Conservation (phyloP, 2,113 vertebrate genomes). For the Cyanoramphus novaezelandiae region DNA sequence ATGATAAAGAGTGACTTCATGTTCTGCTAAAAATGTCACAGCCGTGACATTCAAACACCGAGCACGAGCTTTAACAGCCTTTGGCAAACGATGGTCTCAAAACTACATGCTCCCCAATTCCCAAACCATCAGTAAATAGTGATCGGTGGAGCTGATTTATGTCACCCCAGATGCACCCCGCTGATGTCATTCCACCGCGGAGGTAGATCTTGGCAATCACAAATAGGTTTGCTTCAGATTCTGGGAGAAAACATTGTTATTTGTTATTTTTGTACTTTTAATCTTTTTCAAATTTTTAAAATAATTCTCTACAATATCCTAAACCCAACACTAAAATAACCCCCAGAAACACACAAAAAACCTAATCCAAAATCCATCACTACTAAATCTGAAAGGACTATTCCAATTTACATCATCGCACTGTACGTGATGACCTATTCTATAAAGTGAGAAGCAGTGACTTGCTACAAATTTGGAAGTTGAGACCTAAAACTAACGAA, state of each 20-base stretch:
- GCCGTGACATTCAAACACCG: background rate
- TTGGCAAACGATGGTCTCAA: background rate
- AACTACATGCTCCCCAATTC: background rate
- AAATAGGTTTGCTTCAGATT: background rate
- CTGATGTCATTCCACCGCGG: background rate
- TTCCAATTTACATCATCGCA: background rate
- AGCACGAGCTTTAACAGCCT: background rate
- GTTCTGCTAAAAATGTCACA: background rate
- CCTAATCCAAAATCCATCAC: background rate
- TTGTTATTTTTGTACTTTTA: background rate
- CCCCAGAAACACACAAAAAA: background rate
- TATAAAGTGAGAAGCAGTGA: background rate
- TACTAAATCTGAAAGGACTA: background rate
- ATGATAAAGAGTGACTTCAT: background rate
- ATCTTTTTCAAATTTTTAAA: background rate
- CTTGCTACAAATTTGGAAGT: background rate
- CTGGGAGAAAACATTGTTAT: background rate
- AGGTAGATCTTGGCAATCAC: background rate
- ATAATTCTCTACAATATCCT: background rate
- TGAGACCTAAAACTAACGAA: background rate
- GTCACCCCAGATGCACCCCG: rapidly evolving
- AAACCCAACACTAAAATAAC: background rate
- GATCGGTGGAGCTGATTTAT: background rate
- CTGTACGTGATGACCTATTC: rapidly evolving
- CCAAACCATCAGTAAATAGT: background rate